Evolutionary conservation across 2,888 invertebrate genomes (phyloP).

Genomic region (Cryptocheilus praepositus): DNA sequence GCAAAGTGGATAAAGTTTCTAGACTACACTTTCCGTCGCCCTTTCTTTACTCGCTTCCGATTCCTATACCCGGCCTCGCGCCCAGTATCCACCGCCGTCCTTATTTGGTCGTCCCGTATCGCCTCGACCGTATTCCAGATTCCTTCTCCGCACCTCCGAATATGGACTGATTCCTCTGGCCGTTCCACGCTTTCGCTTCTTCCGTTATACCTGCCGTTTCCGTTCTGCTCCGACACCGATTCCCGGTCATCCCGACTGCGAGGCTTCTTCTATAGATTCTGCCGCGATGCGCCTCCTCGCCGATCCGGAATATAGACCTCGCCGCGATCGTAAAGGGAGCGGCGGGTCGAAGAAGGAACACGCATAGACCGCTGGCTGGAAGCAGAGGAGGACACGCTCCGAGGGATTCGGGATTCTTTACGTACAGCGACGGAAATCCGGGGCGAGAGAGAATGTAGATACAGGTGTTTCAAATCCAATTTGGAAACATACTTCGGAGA

Average conservation of each 20-base stretch:
- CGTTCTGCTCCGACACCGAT: conserved; percentile 5
- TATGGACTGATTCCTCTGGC: conserved; percentile 13
- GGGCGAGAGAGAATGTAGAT: conserved; percentile 24
- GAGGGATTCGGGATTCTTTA: conserved; percentile 28
- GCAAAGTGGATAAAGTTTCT: conserved; percentile 69
- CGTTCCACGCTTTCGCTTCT: conserved; percentile 19
- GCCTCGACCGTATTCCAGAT: conserved; percentile 50
- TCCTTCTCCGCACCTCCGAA: conserved; percentile 53
- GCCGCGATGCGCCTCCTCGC: conserved; percentile 23
- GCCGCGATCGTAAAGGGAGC: not conserved
- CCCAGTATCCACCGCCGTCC: conserved; percentile 29
- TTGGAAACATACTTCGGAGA: conserved; percentile 27
- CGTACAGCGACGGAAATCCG: conserved; percentile 12
- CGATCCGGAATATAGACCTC: conserved; percentile 30
- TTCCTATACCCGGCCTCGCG: conserved; percentile 48
- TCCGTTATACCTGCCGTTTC: conserved; percentile 8
- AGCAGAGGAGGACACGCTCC: conserved; percentile 24
- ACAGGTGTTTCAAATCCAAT: conserved; percentile 42
- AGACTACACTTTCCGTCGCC: conserved; percentile 58
- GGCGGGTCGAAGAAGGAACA: not conserved
- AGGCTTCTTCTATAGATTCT: conserved; percentile 19
- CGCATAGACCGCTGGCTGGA: not conserved
- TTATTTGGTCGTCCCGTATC: conserved; percentile 39
- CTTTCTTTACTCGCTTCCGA: conserved; percentile 56
- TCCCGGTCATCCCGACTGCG: conserved; percentile 1